Evolutionary conservation across 2,888 invertebrate genomes (phyloP).

Genomic region (Lasius fuliginosus): DNA sequence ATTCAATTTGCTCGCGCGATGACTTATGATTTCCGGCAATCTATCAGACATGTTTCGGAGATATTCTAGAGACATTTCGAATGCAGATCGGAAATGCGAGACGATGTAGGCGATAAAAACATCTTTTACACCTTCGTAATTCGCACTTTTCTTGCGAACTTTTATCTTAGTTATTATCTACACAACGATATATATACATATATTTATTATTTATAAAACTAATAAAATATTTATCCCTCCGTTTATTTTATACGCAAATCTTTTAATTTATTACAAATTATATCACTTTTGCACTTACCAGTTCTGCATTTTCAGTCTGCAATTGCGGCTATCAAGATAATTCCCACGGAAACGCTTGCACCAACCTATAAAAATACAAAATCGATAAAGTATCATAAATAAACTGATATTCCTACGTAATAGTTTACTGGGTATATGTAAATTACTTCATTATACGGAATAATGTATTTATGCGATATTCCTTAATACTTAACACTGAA

Average conservation of each 20-base stretch:
- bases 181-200: background rate
- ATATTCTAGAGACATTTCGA: background rate
- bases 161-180: background rate
- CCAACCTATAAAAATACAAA: constrained; percentile 10
- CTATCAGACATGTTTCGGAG: constrained; percentile 23
- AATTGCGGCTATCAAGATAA: constrained; percentile 4
- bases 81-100: constrained; percentile 21
- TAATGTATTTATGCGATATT: constrained; percentile 7
- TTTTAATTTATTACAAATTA: background rate
- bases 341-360: background rate
- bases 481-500: background rate
- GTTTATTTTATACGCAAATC: background rate
- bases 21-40: constrained; percentile 53
- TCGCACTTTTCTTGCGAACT: background rate
- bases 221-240: background rate
- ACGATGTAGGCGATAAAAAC: background rate
- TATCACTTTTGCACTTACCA: background rate
- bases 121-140: background rate
- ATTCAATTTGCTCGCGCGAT: constrained; percentile 45
- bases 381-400: constrained; percentile 14
- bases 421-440: constrained; percentile 11
- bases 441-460: background rate
- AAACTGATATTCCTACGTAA: constrained; percentile 9
- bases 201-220: background rate
- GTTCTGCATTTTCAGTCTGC: constrained; percentile 5